These are phyloP conservation scores for Cynocephalus volans DNA, from an alignment of 2,113 vertebrate species.

Conservation along the genomic window DNA sequence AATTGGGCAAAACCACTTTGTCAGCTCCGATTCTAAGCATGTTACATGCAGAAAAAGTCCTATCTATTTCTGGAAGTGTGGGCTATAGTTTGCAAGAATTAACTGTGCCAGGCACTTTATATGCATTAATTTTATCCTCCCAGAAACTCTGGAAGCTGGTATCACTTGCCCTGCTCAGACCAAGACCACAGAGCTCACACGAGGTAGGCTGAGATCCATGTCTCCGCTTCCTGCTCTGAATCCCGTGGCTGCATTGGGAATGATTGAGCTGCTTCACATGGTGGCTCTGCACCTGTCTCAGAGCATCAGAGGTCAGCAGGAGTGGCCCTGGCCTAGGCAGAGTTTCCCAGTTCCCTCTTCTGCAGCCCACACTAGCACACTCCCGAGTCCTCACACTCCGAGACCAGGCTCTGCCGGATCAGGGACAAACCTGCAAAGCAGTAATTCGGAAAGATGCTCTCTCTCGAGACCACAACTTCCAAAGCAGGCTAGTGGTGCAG, in stretches of 20 bases:
- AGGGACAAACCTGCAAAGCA: neutral
- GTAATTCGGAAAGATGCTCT: neutral
- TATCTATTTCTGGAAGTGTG: neutral
- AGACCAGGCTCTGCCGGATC: neutral
- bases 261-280: neutral
- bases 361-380: neutral
- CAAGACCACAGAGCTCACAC: neutral
- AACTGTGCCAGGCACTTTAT: neutral
- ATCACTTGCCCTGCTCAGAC: neutral
- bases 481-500: neutral
- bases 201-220: neutral
- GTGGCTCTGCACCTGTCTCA: neutral
- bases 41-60: neutral
- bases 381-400: neutral
- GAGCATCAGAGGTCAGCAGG: neutral
- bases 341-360: neutral
- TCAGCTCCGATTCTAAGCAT: neutral
- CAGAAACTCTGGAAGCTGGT: neutral
- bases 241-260: neutral
- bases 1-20: neutral
- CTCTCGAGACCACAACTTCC: neutral
- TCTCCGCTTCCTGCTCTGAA: neutral
- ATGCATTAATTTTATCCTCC: neutral
- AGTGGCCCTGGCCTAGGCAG: neutral
- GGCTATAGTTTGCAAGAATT: neutral